Conservation (phyloP, 2,797 vertebrate genomes). For the Thripadectes ignobilis region DNA sequence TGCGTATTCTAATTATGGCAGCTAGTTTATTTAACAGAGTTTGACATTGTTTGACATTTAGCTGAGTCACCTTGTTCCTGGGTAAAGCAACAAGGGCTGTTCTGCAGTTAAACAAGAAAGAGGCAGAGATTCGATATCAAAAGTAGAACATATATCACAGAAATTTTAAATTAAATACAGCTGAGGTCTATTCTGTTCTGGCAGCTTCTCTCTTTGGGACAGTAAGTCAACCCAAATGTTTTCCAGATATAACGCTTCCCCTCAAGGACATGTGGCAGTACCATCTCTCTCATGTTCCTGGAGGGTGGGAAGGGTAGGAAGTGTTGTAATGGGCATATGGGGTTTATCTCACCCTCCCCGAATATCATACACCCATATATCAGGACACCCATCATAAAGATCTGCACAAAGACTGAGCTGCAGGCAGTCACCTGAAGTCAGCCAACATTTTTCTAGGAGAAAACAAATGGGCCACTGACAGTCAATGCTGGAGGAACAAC, state of each 20-base stretch:
- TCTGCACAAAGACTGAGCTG: neutral
- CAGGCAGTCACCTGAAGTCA: neutral
- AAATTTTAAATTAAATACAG: constrained; percentile 38
- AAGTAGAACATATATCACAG: constrained; percentile 30
- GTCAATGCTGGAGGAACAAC: neutral
- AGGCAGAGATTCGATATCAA: neutral
- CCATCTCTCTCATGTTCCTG: neutral
- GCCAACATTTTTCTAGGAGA: neutral
- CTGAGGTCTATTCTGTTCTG: constrained; percentile 1
- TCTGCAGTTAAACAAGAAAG: constrained; percentile 38
- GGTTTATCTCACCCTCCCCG: neutral
- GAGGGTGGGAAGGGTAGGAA: constrained; percentile 3
- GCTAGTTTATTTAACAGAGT: constrained; percentile 40
- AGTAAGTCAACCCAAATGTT: constrained; percentile 20
- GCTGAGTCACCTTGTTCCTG: constrained; percentile 48
- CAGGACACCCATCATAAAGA: neutral
- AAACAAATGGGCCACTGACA: neutral
- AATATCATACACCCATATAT: neutral
- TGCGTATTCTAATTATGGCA: constrained; percentile 39
- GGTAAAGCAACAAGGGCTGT: constrained; percentile 43
- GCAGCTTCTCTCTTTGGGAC: constrained; percentile 24
- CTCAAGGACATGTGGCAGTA: neutral
- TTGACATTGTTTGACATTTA: constrained; percentile 57
- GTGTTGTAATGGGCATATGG: neutral
- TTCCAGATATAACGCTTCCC: constrained; percentile 4